Conservation (phyloP, 2,113 vertebrate genomes). For the Dendropsophus ebraccatus region DNA sequence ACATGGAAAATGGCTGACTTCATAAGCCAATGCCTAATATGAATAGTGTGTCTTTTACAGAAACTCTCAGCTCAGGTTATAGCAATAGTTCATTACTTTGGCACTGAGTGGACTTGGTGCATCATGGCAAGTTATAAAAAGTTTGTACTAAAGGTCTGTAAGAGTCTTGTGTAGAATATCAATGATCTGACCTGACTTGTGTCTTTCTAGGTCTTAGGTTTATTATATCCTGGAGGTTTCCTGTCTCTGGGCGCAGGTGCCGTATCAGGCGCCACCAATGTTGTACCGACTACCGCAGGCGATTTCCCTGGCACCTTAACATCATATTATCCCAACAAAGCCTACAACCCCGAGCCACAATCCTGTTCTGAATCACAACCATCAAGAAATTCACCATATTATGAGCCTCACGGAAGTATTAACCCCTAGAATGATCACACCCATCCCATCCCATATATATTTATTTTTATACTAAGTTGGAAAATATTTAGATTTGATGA, state of each 20-base stretch:
- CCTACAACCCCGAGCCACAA: background rate
- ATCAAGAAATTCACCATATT: background rate
- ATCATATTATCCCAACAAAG: background rate
- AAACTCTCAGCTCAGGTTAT: too few species aligned
- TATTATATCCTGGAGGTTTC: background rate
- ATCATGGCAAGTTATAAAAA: too few species aligned
- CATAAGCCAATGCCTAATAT: too few species aligned
- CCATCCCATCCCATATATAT: background rate
- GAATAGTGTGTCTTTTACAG: too few species aligned
- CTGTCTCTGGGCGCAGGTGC: background rate
- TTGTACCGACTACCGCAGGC: background rate
- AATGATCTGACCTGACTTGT: background rate
- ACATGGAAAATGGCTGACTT: too few species aligned
- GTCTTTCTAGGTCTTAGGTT: background rate
- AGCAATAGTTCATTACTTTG: too few species aligned
- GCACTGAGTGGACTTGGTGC: too few species aligned
- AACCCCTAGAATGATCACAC: too few species aligned
- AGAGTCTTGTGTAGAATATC: too few species aligned
- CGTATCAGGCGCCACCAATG: too few species aligned
- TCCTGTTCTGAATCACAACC: background rate
- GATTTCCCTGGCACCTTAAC: too few species aligned
- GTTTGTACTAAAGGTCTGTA: too few species aligned
- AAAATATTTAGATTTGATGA: background rate
- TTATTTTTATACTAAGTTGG: slow-evolving; percentile 9
- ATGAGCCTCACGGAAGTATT: background rate